Conservation (phyloP, 2,113 vertebrate genomes). For the Eulemur macaco region DNA sequence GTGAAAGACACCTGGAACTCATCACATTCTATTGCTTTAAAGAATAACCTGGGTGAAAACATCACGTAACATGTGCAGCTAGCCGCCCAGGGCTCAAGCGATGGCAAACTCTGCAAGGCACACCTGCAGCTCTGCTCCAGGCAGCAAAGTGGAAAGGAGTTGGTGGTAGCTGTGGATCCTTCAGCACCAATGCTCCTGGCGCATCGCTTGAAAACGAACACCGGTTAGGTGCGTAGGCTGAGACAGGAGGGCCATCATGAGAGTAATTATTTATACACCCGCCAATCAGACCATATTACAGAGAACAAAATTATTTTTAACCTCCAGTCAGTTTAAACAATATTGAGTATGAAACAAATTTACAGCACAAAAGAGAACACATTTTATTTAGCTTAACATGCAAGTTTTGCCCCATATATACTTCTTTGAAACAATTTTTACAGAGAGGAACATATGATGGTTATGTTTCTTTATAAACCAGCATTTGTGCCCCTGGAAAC, state of each 20-base stretch:
- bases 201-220: rapidly evolving
- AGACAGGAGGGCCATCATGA: rapidly evolving
- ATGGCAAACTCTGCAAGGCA: rapidly evolving
- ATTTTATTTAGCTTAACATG: not conserved
- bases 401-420: not conserved
- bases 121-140: not conserved
- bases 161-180: rapidly evolving
- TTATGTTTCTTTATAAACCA: not conserved
- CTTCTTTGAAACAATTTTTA: not conserved
- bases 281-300: not conserved
- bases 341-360: not conserved
- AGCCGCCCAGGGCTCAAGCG: not conserved
- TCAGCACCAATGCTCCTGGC: rapidly evolving
- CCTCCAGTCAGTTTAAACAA: not conserved
- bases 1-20: not conserved
- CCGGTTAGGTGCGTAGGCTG: rapidly evolving
- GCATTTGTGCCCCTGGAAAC: not conserved
- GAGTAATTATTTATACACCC: not conserved
- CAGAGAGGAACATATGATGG: not conserved
- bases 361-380: not conserved
- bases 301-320: not conserved
- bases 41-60: not conserved
- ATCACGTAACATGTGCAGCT: not conserved
- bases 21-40: not conserved
- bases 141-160: rapidly evolving